Evolutionary conservation across 2,797 vertebrate species (phyloP).

Genomic region (Allobates femoralis): DNA sequence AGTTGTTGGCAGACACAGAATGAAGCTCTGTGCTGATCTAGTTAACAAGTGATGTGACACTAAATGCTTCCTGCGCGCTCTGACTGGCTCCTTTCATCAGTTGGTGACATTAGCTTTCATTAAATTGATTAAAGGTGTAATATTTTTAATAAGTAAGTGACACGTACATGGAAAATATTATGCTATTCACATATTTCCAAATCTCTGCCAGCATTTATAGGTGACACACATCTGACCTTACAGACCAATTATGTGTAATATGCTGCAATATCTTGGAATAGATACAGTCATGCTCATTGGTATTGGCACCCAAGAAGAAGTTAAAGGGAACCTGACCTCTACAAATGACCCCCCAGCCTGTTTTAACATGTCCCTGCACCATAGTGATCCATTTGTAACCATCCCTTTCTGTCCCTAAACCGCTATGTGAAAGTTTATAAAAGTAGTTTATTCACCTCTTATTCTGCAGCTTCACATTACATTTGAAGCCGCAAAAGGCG

Average conservation of each 20-base stretch:
- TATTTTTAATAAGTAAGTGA: conserved; percentile 14
- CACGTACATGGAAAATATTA: conserved; percentile 11
- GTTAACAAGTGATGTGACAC: conserved; percentile 43
- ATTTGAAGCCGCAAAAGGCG: too few relatives aligned
- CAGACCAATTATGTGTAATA: background rate
- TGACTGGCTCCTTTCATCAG: conserved; percentile 6
- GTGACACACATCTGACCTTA: too few relatives aligned
- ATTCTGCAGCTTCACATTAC: too few relatives aligned
- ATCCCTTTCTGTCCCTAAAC: too few relatives aligned
- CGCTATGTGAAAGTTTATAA: too few relatives aligned
- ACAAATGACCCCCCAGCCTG: too few relatives aligned
- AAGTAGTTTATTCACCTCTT: too few relatives aligned
- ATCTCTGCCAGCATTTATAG: background rate
- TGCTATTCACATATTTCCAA: background rate
- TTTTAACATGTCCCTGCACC: too few relatives aligned
- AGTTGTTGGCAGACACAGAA: conserved; percentile 28
- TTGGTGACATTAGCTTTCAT: conserved; percentile 17
- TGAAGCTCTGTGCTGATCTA: conserved; percentile 36
- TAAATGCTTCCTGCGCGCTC: conserved; percentile 20
- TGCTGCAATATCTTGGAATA: background rate
- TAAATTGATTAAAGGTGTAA: conserved; percentile 19
- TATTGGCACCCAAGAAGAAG: too few relatives aligned
- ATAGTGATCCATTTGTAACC: too few relatives aligned
- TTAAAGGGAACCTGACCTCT: too few relatives aligned
- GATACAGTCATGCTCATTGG: too few relatives aligned